phyloP scores from a whole-genome alignment of 2,113 vertebrate species.

The Phalacrocorax brasilianus region DNA sequence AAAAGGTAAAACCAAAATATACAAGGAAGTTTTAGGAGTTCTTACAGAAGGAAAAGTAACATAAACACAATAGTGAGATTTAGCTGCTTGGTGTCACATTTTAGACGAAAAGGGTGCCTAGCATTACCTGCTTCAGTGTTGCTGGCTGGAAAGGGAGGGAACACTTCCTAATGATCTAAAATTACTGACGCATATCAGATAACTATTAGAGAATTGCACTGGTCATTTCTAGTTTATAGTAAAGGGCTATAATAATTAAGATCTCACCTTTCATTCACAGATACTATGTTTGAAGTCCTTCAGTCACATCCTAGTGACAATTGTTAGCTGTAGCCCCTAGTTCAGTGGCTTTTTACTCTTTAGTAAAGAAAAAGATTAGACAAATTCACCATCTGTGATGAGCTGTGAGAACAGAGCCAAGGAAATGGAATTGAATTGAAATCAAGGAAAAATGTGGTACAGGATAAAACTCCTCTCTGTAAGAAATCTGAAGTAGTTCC shows the following conservation, averaged over 20 bases:
- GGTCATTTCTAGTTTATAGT: constrained; percentile 23
- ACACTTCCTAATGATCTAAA: constrained; percentile 1
- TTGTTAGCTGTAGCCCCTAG: not conserved
- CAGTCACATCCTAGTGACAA: not conserved
- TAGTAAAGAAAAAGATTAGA: not conserved
- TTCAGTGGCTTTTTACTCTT: not conserved
- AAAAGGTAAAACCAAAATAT: not conserved
- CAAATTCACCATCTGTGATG: not conserved
- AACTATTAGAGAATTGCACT: not conserved
- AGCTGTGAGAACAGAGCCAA: not conserved
- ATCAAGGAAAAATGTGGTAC: not conserved
- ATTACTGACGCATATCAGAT: not conserved
- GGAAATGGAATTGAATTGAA: not conserved
- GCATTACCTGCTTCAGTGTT: not conserved
- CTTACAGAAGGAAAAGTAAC: not conserved
- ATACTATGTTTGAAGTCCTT: not conserved
- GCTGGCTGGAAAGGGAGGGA: not conserved
- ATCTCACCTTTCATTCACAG: constrained; percentile 15
- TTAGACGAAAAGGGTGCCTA: not conserved
- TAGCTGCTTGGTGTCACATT: not conserved
- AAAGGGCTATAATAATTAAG: constrained; percentile 28
- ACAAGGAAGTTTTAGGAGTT: not conserved
- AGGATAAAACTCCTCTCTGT: not conserved
- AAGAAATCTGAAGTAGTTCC: not conserved
- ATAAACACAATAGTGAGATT: not conserved